phyloP scores from a whole-genome alignment of 2,113 vertebrate species.

The Cairina moschata region DNA sequence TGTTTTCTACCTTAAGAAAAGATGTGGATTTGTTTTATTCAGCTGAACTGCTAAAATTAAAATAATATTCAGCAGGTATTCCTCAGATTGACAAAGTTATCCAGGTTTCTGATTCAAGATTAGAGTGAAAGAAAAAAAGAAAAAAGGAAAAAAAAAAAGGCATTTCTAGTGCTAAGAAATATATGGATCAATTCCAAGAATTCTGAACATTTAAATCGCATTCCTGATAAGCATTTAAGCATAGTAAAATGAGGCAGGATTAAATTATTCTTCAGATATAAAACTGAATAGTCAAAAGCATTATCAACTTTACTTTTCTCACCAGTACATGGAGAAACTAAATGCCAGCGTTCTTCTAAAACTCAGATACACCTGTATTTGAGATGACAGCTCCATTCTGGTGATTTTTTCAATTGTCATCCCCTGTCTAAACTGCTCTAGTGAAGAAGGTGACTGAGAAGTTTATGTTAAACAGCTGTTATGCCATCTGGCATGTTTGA shows the following conservation, averaged over 20 bases:
- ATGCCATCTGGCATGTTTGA: constrained; percentile 63
- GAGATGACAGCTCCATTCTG: not conserved
- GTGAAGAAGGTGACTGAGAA: constrained; percentile 56
- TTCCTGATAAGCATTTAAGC: not conserved
- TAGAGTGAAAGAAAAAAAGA: not conserved
- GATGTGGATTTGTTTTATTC: not conserved
- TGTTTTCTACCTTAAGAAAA: not conserved
- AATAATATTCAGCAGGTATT: not conserved
- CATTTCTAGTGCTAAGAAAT: not conserved
- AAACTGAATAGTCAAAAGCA: not conserved
- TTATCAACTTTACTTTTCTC: not conserved
- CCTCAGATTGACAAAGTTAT: not conserved
- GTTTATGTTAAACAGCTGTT: constrained; percentile 61
- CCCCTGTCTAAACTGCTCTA: not conserved
- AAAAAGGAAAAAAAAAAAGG: not conserved
- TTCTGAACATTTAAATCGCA: not conserved
- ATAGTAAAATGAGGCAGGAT: not conserved
- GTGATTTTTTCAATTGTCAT: constrained; percentile 16
- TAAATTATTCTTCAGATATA: not conserved
- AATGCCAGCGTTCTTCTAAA: not conserved
- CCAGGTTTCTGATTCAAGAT: not conserved
- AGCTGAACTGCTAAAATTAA: not conserved
- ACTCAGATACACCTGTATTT: not conserved
- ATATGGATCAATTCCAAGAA: not conserved
- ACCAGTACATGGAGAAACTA: not conserved